Conservation (phyloP, 2,797 vertebrate species). For the Macroramphosus scolopax region DNA sequence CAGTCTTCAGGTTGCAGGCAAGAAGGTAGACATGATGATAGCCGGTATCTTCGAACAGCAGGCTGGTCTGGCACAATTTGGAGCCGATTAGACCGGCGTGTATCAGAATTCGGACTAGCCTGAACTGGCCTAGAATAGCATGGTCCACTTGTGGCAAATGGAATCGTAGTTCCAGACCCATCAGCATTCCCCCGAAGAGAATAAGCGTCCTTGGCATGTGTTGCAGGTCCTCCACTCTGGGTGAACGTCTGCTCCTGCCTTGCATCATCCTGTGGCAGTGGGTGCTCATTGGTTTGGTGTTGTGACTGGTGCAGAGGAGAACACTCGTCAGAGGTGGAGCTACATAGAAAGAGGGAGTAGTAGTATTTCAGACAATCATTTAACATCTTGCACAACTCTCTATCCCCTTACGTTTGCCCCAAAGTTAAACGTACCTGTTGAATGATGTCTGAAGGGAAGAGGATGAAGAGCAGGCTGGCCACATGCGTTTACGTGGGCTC, state of each 20-base stretch:
- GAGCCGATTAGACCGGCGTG: not conserved
- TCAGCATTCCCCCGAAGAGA: not conserved
- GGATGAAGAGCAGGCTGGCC: conserved; percentile 9
- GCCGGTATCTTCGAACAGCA: conserved; percentile 20
- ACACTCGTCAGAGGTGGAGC: conserved; percentile 34
- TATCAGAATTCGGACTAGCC: not conserved
- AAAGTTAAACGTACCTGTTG: conserved; percentile 35
- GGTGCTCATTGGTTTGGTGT: conserved; percentile 1
- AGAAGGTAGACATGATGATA: conserved; percentile 49
- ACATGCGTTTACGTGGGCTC: conserved; percentile 46
- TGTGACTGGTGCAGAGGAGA: conserved; percentile 14
- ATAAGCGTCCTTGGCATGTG: not conserved
- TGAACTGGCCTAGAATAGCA: not conserved
- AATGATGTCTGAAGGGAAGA: conserved; percentile 31
- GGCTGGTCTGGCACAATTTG: not conserved
- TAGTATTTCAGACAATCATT: no score
- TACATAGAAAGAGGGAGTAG: conserved; percentile 3
- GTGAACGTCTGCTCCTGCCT: conserved; percentile 2
- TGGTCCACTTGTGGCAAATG: not conserved
- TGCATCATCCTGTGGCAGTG: not conserved
- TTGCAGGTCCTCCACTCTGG: not conserved
- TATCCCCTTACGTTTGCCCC: no score
- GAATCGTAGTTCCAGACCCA: not conserved
- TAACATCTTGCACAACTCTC: no score
- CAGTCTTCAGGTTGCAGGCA: conserved; percentile 48